These are phyloP conservation scores for Balaenoptera acutorostrata DNA, from an alignment of 2,113 vertebrate genomes.

Conservation along the genomic window DNA sequence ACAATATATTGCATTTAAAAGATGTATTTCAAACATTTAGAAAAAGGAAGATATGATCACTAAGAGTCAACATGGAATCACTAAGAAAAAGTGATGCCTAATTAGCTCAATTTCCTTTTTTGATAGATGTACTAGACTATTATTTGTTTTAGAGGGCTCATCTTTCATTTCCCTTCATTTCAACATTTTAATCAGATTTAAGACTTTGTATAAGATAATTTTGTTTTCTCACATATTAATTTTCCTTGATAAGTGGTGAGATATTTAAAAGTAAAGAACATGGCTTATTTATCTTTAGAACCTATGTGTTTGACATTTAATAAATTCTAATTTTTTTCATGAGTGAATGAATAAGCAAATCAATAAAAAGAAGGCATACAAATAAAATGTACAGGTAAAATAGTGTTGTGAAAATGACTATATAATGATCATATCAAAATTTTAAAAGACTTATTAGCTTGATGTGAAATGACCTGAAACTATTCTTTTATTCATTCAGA, in stretches of 20 bases:
- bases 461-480: not conserved
- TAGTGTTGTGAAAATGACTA: not conserved
- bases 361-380: not conserved
- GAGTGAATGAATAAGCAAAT: conserved; percentile 13
- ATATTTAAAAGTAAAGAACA: not conserved
- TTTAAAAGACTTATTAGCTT: not conserved
- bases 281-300: not conserved
- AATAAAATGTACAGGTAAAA: not conserved
- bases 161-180: not conserved
- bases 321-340: not conserved
- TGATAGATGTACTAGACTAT: not conserved
- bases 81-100: not conserved
- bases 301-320: not conserved
- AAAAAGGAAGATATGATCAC: not conserved
- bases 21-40: not conserved
- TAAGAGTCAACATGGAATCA: not conserved
- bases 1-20: conserved; percentile 5
- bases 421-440: not conserved
- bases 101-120: not conserved
- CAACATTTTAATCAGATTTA: not conserved
- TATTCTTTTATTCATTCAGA: not conserved
- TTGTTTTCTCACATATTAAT: not conserved
- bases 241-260: conserved; percentile 18
- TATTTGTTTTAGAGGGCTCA: not conserved
- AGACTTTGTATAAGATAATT: not conserved